Percentiles rank a stretch among this genome's conserved stretches.
Evolutionary conservation across 1,140 invertebrate genomes (phyloP).

Genomic region (Yoshiicerus persimilis): DNA sequence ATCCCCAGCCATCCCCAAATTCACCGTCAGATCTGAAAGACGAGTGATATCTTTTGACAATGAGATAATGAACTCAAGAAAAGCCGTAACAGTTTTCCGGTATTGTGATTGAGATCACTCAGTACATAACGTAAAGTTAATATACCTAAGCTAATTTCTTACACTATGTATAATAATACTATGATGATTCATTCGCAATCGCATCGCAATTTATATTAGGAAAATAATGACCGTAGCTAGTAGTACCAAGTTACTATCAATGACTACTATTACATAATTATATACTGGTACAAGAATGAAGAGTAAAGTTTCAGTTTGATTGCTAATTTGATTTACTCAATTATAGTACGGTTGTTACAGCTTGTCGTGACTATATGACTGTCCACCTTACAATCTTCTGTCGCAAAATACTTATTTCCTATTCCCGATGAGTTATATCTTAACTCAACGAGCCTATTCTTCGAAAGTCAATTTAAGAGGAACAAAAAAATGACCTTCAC

Average conservation of each 20-base stretch:
- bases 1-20: not conserved
- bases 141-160: not conserved
- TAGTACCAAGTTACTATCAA: not conserved
- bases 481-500: not conserved
- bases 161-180: not conserved
- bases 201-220: not conserved
- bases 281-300: not conserved
- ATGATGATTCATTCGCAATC: not conserved
- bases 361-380: not conserved
- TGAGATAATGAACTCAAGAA: not conserved
- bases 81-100: not conserved
- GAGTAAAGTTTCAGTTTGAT: not conserved
- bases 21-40: not conserved
- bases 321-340: not conserved
- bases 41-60: not conserved
- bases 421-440: not conserved
- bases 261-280: not conserved
- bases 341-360: not conserved
- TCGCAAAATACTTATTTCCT: not conserved
- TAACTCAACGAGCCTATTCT: not conserved
- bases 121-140: not conserved
- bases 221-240: not conserved
- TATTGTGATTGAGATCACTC: not conserved
- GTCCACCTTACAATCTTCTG: not conserved
- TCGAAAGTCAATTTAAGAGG: not conserved